Percentiles rank a stretch among this genome's conserved stretches.
Evolutionary conservation across 2,113 vertebrate species (phyloP).

Genomic region (Mormyrus lacerda): DNA sequence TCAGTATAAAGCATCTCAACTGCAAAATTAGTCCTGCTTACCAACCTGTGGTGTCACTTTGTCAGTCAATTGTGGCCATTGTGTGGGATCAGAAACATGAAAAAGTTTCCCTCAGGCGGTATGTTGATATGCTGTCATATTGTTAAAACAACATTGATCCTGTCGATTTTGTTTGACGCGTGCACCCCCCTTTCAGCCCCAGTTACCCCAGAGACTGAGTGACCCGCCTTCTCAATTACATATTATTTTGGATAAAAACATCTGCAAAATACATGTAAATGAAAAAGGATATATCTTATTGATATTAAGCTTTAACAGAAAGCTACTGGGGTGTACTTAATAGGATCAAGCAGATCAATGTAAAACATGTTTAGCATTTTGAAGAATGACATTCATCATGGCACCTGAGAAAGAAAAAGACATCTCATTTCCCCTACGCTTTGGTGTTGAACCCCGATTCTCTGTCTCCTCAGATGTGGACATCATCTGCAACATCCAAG

Average conservation of each 20-base stretch:
- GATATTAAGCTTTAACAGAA: not conserved
- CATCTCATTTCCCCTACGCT: not conserved
- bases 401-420: not conserved
- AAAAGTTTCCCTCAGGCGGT: not conserved
- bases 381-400: not conserved
- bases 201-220: not conserved
- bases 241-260: not conserved
- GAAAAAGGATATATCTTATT: not conserved
- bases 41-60: not conserved
- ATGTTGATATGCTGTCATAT: not conserved
- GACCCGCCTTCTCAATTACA: too few species aligned
- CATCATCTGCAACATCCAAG: conserved; percentile 87
- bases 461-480: conserved; percentile 64
- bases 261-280: not conserved
- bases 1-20: too few species aligned
- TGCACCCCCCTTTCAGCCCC: not conserved
- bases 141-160: not conserved
- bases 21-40: not conserved
- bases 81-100: not conserved
- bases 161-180: not conserved
- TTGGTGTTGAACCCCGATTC: not conserved
- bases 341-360: not conserved
- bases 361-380: not conserved
- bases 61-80: not conserved
- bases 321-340: not conserved